These are phyloP conservation scores for Lophotis ruficrista DNA, from an alignment of 2,113 vertebrate species.

Conservation along the genomic window DNA sequence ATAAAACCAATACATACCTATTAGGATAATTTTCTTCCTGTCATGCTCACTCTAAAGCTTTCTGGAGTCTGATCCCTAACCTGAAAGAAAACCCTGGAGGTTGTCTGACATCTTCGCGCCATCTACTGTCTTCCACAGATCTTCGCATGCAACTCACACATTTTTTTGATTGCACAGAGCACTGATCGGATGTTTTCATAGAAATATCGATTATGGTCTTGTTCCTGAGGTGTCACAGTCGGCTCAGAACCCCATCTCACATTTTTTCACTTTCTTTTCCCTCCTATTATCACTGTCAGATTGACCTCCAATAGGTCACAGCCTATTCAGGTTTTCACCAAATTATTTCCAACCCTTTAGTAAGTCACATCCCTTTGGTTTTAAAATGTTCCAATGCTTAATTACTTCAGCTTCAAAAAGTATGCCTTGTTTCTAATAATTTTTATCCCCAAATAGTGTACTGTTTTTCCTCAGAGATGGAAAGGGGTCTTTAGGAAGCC, in stretches of 20 bases:
- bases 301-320: neutral
- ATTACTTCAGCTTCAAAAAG: neutral
- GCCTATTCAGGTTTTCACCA: neutral
- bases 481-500: neutral
- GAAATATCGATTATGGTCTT: neutral
- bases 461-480: neutral
- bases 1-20: neutral
- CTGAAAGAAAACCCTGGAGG: accelerated
- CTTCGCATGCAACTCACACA: neutral
- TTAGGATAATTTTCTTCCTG: neutral
- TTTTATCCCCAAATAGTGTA: neutral
- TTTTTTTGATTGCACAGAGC: neutral
- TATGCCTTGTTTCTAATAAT: neutral
- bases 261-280: neutral
- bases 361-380: neutral
- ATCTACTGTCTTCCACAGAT: neutral
- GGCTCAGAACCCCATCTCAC: neutral
- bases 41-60: neutral
- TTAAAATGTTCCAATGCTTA: neutral
- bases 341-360: neutral
- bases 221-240: neutral
- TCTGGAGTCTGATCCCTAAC: neutral
- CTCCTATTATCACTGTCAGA: neutral
- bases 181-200: neutral
- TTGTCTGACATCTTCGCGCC: neutral